phyloP scores from a whole-genome alignment of 2,113 vertebrate species.

The Microcebus jonahi region DNA sequence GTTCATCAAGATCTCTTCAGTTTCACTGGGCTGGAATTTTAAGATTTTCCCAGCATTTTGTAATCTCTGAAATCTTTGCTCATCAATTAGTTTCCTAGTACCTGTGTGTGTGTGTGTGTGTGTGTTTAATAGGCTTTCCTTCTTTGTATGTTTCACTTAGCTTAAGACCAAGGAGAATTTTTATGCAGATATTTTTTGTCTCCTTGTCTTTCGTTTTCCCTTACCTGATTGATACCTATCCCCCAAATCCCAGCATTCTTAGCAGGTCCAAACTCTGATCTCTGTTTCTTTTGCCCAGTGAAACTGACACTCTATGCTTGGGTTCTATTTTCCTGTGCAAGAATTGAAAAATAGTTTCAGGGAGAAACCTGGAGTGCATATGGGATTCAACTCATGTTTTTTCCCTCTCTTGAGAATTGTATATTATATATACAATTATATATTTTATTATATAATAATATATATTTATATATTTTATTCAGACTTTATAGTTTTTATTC shows the following conservation, averaged over 20 bases:
- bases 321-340: not conserved
- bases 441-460: too few species aligned
- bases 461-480: not conserved
- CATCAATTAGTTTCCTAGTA: not conserved
- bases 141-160: not conserved
- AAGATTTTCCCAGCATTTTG: conserved; percentile 3
- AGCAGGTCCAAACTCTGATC: not conserved
- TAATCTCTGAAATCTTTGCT: not conserved
- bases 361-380: not conserved
- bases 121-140: not conserved
- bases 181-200: not conserved
- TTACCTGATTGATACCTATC: not conserved
- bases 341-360: not conserved
- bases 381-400: not conserved
- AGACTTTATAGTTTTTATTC: not conserved
- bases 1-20: not conserved
- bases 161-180: not conserved
- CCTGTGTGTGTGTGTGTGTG: not conserved
- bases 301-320: not conserved
- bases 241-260: not conserved
- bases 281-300: not conserved
- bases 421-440: too few species aligned
- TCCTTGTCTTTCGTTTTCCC: not conserved
- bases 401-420: not conserved
- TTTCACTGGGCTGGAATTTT: not conserved